phyloP scores from a whole-genome alignment of 2,888 invertebrate species.

The Plebejus argus region DNA sequence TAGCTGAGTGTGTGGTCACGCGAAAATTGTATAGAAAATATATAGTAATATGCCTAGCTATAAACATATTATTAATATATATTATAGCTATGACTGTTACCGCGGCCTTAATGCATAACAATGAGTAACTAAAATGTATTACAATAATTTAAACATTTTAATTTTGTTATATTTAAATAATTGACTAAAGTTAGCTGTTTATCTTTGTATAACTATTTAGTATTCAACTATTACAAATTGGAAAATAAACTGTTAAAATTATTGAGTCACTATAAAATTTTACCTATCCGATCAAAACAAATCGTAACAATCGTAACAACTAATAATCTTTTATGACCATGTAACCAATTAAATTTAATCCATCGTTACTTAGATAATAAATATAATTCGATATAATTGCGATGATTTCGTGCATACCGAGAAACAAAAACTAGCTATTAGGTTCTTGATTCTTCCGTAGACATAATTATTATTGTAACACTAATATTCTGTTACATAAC shows the following conservation, averaged over 20 bases:
- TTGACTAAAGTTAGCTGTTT: background rate
- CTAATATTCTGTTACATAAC: background rate
- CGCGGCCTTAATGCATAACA: no score
- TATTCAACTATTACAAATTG: no score
- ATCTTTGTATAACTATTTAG: background rate
- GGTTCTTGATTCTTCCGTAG: background rate
- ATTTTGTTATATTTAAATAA: background rate
- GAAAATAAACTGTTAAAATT: no score
- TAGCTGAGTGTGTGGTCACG: no score
- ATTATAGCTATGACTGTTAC: no score
- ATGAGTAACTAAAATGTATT: background rate
- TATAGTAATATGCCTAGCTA: no score
- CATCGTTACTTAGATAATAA: background rate
- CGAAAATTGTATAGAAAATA: no score
- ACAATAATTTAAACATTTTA: background rate
- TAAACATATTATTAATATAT: no score
- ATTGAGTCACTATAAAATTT: no score
- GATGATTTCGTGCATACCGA: background rate
- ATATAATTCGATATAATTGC: background rate
- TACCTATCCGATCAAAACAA: background rate
- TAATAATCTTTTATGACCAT: background rate
- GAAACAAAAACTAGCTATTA: conserved; percentile 9
- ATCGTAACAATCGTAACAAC: background rate
- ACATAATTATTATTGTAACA: conserved; percentile 17
- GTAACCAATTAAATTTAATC: conserved; percentile 19